Evolutionary conservation across 2,113 vertebrate genomes (phyloP).

Genomic region (Columbina picui): DNA sequence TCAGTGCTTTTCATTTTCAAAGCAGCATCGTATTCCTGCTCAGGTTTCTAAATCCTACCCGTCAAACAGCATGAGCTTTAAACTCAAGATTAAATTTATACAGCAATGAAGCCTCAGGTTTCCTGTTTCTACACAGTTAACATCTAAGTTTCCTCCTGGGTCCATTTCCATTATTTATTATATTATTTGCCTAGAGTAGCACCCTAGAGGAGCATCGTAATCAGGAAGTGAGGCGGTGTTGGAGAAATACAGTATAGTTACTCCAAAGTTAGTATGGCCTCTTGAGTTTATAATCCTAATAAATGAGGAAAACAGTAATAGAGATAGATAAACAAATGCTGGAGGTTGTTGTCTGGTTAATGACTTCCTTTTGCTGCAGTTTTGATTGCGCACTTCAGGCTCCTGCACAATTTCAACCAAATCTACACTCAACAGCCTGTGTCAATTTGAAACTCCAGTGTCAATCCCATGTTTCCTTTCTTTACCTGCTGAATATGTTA

Average conservation of each 20-base stretch:
- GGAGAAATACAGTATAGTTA: slow-evolving; percentile 33
- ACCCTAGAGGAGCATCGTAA: slow-evolving; percentile 57
- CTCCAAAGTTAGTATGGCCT: slow-evolving; percentile 23
- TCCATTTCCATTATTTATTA: slow-evolving; percentile 63
- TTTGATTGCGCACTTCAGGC: not conserved
- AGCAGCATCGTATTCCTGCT: slow-evolving; percentile 20
- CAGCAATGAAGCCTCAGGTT: slow-evolving; percentile 48
- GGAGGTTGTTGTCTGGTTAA: slow-evolving; percentile 26
- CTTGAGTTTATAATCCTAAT: slow-evolving; percentile 68
- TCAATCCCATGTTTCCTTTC: not conserved
- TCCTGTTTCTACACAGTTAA: slow-evolving; percentile 56
- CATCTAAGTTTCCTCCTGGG: slow-evolving; percentile 42
- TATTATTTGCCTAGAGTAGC: slow-evolving; percentile 62
- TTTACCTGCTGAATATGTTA: rapidly evolving
- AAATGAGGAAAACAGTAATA: slow-evolving; percentile 59
- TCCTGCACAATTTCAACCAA: not conserved
- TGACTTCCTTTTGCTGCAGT: not conserved
- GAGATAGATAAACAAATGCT: slow-evolving; percentile 55
- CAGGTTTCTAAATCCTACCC: slow-evolving; percentile 40
- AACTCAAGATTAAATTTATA: slow-evolving; percentile 58
- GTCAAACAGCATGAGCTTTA: slow-evolving; percentile 48
- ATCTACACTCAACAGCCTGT: not conserved
- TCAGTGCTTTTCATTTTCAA: slow-evolving; percentile 41
- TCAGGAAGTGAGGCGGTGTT: slow-evolving; percentile 31
- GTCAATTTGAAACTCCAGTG: not conserved